Conservation (phyloP, 2,113 vertebrate species). For the Percina caprodes region DNA sequence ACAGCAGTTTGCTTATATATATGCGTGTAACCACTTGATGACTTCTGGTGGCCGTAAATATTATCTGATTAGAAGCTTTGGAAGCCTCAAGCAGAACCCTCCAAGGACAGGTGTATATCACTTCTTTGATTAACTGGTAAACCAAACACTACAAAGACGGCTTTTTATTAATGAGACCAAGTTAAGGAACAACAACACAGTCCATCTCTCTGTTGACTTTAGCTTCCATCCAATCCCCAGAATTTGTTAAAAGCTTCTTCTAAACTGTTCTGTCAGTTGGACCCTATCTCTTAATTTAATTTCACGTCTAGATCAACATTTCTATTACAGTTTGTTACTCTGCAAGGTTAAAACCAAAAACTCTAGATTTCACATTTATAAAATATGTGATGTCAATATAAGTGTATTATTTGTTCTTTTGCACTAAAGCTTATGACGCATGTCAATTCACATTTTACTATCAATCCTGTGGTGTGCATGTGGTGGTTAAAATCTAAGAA, state of each 20-base stretch:
- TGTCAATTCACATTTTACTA: no score
- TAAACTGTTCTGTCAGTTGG: not conserved
- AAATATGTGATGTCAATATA: no score
- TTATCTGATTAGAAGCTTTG: slow-evolving; percentile 15
- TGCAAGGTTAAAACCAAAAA: not conserved
- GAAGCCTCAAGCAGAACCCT: not conserved
- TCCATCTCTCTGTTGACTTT: not conserved
- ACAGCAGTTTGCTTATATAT: no score
- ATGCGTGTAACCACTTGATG: not conserved
- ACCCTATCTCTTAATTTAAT: not conserved
- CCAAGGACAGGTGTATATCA: not conserved
- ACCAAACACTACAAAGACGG: slow-evolving; percentile 21
- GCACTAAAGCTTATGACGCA: no score
- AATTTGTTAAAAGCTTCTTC: not conserved
- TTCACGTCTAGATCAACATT: not conserved
- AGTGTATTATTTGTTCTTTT: no score
- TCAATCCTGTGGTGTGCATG: no score
- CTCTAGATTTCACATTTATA: no score
- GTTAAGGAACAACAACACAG: slow-evolving; percentile 8
- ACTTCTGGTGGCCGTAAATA: slow-evolving; percentile 1
- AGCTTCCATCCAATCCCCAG: slow-evolving; percentile 21
- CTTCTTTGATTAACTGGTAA: slow-evolving; percentile 24
- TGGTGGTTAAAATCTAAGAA: no score
- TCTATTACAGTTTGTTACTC: no score
- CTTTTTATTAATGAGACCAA: slow-evolving; percentile 19